phyloP scores from a whole-genome alignment of 2,113 vertebrate species.

The Leptodactylus fuscus region DNA sequence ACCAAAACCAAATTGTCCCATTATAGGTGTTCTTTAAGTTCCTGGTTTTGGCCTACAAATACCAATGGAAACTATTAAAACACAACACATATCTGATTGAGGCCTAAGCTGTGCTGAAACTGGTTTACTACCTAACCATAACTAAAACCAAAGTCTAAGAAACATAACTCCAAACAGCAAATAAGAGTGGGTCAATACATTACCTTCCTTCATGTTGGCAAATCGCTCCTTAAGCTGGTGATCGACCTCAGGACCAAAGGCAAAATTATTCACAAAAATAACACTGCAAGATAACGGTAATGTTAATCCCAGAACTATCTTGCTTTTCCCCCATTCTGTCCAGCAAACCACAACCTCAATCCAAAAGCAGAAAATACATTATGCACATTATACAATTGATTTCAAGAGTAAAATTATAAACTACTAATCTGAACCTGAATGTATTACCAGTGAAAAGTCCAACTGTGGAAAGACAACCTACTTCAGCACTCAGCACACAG shows the following conservation, averaged over 20 bases:
- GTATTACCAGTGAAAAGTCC: no score
- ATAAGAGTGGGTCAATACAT: background rate
- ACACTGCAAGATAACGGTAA: slow-evolving; percentile 83
- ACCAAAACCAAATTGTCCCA: no score
- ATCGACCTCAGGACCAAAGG: slow-evolving; percentile 99
- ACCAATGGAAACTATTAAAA: no score
- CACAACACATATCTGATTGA: no score
- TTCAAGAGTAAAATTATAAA: background rate
- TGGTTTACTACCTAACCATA: background rate
- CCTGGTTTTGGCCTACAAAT: no score
- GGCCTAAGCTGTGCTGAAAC: no score
- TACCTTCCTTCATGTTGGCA: slow-evolving; percentile 99
- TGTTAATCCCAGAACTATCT: slow-evolving; percentile 60
- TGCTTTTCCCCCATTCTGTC: background rate
- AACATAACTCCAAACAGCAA: background rate
- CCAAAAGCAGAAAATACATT: background rate
- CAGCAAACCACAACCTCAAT: background rate
- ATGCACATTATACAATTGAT: background rate
- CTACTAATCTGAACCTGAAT: background rate
- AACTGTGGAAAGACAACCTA: no score
- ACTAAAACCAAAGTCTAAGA: no score
- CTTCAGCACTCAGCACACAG: no score
- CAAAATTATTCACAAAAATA: slow-evolving; percentile 99
- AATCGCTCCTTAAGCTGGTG: slow-evolving; percentile 99
- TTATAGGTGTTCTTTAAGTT: no score